Evolutionary conservation across 2,113 vertebrate genomes (phyloP).

Genomic region (Myanophis thanlyinensis): DNA sequence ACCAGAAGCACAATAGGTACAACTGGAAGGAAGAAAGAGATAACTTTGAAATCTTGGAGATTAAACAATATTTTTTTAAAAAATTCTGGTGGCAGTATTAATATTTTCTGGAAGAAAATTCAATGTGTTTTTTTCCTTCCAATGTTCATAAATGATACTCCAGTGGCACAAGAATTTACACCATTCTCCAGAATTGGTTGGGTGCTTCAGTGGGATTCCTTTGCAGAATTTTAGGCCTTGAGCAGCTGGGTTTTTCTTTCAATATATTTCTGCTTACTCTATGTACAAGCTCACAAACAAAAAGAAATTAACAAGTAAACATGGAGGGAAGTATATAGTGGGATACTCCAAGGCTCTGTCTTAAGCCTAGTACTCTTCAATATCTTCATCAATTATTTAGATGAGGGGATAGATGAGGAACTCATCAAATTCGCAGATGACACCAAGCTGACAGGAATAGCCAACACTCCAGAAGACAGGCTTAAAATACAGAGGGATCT

Average conservation of each 20-base stretch:
- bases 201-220: not conserved
- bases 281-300: not conserved
- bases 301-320: too few relatives aligned
- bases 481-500: too few relatives aligned
- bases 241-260: not conserved
- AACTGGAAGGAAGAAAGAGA: slow-evolving; percentile 57
- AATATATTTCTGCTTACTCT: not conserved
- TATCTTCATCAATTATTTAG: too few relatives aligned
- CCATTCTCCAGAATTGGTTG: not conserved
- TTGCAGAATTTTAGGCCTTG: not conserved
- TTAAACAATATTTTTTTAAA: not conserved
- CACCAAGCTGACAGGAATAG: too few relatives aligned
- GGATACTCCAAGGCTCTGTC: too few relatives aligned
- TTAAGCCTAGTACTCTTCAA: too few relatives aligned
- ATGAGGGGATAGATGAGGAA: too few relatives aligned
- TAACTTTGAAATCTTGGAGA: not conserved
- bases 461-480: too few relatives aligned
- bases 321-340: too few relatives aligned
- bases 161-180: too few relatives aligned
- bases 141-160: not conserved
- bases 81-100: not conserved
- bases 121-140: not conserved
- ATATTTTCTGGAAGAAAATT: not conserved
- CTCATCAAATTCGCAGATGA: too few relatives aligned
- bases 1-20: slow-evolving; percentile 78